Evolutionary conservation across 2,888 invertebrate genomes (phyloP), one percentile per base, ranked within the genome.

Genomic region (Hololepta plana): DNA sequence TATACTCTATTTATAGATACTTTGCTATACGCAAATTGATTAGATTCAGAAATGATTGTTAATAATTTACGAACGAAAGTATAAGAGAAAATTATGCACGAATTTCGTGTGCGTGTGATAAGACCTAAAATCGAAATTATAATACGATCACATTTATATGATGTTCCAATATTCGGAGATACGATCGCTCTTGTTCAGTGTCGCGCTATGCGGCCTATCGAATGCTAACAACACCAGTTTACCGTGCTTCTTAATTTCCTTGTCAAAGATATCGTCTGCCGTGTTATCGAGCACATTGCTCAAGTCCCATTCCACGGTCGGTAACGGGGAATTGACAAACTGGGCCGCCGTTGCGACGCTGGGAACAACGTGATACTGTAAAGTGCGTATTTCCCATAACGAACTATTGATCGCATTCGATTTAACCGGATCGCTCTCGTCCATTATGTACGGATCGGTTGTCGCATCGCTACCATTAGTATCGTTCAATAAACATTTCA

Each of bases 351-450:
- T 62, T 10, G 74, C 65, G 5, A 87, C 72, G 32, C 64, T 64
- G 3, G 85, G 80, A 38, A 75, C 45, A 7, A 66, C 63, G 47
- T 85, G 84, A 35, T 64, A 59, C 45, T 80, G 74, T 34, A 91
- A 59, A 7, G 77, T 70, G 39, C 72, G 65, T 32, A 90, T 64
- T 61, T 96, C 95, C 95, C 95, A 96, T 28, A 96, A 62, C 24
- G 82, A 85, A 45, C 91, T 90, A 33, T 80, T 71, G 4, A 85
- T 58, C 1, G 95, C 96, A 38, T 72, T 69, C 5, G 84, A 74
- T 42, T 74, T 68, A 2, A 64, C 50, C 1, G 87, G 84, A 48
- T 84, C 76, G 4, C 67, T 53, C 57, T 90, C 87, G 32, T 77
- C 72, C 64, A 75, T 73, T 34, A 79, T 60, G 56, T 75, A 95